A percentile compares a stretch with the other conserved stretches of the same genome.
Evolutionary conservation across 2,797 vertebrate genomes (phyloP).

Genomic region (Numenius phaeopus): DNA sequence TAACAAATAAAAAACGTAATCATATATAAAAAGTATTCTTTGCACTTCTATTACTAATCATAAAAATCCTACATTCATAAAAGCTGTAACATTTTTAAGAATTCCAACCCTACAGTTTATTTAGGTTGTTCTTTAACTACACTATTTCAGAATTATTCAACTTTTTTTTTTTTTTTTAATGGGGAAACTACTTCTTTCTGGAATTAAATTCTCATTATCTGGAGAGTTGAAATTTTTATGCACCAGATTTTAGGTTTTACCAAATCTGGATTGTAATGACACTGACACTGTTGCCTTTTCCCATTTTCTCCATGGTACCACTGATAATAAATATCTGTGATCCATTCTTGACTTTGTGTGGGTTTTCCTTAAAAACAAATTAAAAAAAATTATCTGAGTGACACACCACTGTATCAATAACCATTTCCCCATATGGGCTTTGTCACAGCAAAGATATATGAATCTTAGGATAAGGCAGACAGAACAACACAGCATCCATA

Average conservation of each 20-base stretch:
- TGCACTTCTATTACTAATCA: not conserved
- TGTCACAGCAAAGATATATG: not conserved
- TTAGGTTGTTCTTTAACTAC: not conserved
- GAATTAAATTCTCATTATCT: constrained; percentile 13
- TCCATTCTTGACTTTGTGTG: not conserved
- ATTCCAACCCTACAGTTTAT: not conserved
- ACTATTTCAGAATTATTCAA: not conserved
- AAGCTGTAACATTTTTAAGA: not conserved
- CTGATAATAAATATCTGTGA: not conserved
- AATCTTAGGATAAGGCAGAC: not conserved
- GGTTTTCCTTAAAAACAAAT: not conserved
- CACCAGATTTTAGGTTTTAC: constrained; percentile 2
- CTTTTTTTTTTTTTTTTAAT: not conserved
- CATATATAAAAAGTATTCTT: not conserved
- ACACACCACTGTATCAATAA: not conserved
- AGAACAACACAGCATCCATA: not conserved
- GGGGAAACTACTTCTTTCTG: not conserved
- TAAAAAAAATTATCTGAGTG: not conserved
- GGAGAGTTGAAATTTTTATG: not conserved
- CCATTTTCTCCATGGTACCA: not conserved
- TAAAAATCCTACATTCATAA: not conserved
- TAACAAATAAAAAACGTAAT: not conserved
- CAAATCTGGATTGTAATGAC: not conserved
- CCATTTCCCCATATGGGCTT: not conserved
- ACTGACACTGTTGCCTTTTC: not conserved